Evolutionary conservation across 2,888 invertebrate species (phyloP), one percentile per base, ranked within the genome.

Genomic region (Chaetogeoica ovagalla): DNA sequence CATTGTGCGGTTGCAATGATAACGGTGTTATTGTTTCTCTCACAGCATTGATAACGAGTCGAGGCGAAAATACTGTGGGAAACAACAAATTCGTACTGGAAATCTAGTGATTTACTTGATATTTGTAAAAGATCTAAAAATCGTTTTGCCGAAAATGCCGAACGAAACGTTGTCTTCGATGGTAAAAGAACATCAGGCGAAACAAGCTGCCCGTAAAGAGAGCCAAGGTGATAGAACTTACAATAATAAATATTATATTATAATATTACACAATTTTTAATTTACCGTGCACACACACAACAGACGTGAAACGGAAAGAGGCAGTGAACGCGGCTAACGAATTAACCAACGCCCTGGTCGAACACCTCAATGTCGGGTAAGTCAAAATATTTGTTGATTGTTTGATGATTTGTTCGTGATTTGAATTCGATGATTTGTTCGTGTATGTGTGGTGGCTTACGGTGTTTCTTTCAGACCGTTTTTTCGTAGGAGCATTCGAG

Each of bases 361-460:
- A 98, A 87, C 97, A 98, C 86, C 89, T 99, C 37, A 99, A 99
- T 89, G 95, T 97, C 84, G 97, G 98, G 97, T 85, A 83, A 23
- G 65, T 23, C 15, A 17, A 0, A 37, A 63, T 37, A 43, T 63
- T 37, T n/a, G n/a, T n/a, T n/a, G n/a, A n/a, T n/a, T n/a, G n/a
- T n/a, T 0, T 15, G 15, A 37, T 60, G 19, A n/a, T 60, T 30
- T 55, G 55, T 9, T 55, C 11, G n/a, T n/a, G n/a, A n/a, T n/a
- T n/a, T n/a, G n/a, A n/a, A n/a, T n/a, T 0, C 13, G 15, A 37
- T 60, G 19, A n/a, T 60, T 30, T 55, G 55, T 9, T 55, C 11
- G n/a, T n/a, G n/a, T n/a, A n/a, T n/a, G n/a, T n/a, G n/a, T n/a
- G n/a, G n/a, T n/a, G n/a, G n/a, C n/a, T n/a, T n/a, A 30, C 30